These are phyloP conservation scores for Xiphorhynchus elegans DNA, from an alignment of 2,113 vertebrate species.

Conservation along the genomic window DNA sequence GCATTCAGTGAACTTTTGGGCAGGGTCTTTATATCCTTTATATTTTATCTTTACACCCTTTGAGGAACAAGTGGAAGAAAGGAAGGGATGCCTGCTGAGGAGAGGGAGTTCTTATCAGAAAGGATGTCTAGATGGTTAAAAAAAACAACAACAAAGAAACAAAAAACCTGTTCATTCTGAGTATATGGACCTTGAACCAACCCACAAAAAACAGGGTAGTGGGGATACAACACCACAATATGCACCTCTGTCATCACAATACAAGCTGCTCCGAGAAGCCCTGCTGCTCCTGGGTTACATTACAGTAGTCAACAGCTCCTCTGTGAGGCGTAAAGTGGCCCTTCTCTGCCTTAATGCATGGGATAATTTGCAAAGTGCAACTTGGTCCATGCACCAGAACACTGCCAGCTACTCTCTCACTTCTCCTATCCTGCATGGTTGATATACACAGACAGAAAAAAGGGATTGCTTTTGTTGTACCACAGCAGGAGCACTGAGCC, in stretches of 20 bases:
- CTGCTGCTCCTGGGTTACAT: neutral
- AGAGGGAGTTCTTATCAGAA: neutral
- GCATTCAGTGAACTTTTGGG: neutral
- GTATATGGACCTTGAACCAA: neutral
- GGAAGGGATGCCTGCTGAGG: neutral
- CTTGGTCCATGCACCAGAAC: neutral
- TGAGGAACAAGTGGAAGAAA: neutral
- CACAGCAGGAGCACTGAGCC: neutral
- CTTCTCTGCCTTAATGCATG: neutral
- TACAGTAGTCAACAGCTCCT: conserved; percentile 57
- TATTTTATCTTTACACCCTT: neutral
- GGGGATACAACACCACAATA: neutral
- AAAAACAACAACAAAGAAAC: neutral
- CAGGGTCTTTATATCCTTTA: neutral
- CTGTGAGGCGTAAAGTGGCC: conserved; percentile 6
- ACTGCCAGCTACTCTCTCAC: neutral
- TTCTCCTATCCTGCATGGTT: neutral
- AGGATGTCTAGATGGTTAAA: neutral
- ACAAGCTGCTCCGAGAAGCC: neutral
- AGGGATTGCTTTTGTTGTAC: neutral
- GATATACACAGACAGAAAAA: neutral
- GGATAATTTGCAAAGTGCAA: neutral
- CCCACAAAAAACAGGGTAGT: neutral
- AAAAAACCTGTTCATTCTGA: neutral
- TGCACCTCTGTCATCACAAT: neutral